Conservation (phyloP, 2,797 vertebrate genomes). For the Odontamblyopus lacepedii region DNA sequence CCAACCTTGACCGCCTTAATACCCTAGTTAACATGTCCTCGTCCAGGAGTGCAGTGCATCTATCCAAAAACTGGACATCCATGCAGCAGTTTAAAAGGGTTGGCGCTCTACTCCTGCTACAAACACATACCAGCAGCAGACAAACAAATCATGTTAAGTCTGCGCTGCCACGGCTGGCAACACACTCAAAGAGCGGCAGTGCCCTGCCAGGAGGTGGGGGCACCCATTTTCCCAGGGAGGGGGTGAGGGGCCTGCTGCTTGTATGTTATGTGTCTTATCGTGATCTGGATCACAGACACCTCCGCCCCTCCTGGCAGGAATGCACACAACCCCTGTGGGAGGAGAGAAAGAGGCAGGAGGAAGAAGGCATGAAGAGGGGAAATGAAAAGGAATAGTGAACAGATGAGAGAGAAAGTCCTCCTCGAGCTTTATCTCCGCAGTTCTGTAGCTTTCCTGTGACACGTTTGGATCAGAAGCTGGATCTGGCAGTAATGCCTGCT, state of each 20-base stretch:
- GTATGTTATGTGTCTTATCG: constrained; percentile 67
- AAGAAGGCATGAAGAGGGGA: constrained; percentile 64
- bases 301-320: constrained; percentile 83
- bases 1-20: constrained; percentile 54
- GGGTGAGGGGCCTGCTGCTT: constrained; percentile 57
- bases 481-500: neutral
- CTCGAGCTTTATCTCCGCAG: constrained; percentile 59
- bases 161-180: constrained; percentile 69
- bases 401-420: constrained; percentile 35
- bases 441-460: constrained; percentile 18
- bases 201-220: constrained; percentile 67
- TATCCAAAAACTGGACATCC: constrained; percentile 40
- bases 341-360: constrained; percentile 57
- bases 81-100: constrained; percentile 50
- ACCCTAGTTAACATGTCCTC: constrained; percentile 45
- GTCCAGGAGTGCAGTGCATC: constrained; percentile 44
- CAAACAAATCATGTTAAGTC: constrained; percentile 74
- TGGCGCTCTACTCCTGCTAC: constrained; percentile 55
- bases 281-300: constrained; percentile 68
- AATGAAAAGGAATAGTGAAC: constrained; percentile 58
- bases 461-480: neutral
- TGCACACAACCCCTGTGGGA: constrained; percentile 65
- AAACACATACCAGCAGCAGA: constrained; percentile 66
- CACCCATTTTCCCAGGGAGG: constrained; percentile 74
- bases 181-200: constrained; percentile 57